Evolutionary conservation across 2,888 invertebrate species (phyloP).

Genomic region (Spialia ferax): DNA sequence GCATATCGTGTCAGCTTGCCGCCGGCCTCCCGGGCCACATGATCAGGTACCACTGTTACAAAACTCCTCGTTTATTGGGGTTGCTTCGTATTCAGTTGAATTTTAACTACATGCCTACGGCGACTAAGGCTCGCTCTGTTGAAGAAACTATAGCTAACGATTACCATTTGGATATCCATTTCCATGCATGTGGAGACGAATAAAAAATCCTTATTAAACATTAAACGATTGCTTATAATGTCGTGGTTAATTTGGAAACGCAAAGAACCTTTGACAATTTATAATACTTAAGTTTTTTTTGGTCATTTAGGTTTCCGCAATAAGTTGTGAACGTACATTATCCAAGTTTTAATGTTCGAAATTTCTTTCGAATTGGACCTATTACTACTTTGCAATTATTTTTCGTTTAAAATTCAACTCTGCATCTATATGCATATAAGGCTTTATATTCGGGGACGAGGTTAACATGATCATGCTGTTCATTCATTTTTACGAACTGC

Average conservation of each 20-base stretch:
- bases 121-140: slow-evolving; percentile 29
- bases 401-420: not conserved
- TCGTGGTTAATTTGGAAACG: not conserved
- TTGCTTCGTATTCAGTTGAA: slow-evolving; percentile 21
- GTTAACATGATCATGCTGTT: slow-evolving; percentile 24
- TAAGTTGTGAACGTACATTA: not conserved
- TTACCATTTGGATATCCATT: slow-evolving; percentile 15
- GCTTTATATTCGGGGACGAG: slow-evolving; percentile 20
- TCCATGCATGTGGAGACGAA: slow-evolving; percentile 20
- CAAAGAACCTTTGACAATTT: not conserved
- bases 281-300: not conserved
- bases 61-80: slow-evolving; percentile 75
- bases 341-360: not conserved
- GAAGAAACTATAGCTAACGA: slow-evolving; percentile 16
- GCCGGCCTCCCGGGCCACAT: slow-evolving; percentile 86
- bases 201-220: not conserved
- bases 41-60: slow-evolving; percentile 84
- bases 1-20: slow-evolving; percentile 91
- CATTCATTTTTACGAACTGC: slow-evolving; percentile 37
- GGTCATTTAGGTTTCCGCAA: not conserved
- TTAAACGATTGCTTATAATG: not conserved
- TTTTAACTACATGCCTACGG: slow-evolving; percentile 28
- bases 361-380: not conserved
- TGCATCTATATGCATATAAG: not conserved
- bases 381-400: not conserved